These are phyloP conservation scores for Venustoraphidia nigricollis DNA, from an alignment of 2,888 invertebrate genomes.

Conservation along the genomic window DNA sequence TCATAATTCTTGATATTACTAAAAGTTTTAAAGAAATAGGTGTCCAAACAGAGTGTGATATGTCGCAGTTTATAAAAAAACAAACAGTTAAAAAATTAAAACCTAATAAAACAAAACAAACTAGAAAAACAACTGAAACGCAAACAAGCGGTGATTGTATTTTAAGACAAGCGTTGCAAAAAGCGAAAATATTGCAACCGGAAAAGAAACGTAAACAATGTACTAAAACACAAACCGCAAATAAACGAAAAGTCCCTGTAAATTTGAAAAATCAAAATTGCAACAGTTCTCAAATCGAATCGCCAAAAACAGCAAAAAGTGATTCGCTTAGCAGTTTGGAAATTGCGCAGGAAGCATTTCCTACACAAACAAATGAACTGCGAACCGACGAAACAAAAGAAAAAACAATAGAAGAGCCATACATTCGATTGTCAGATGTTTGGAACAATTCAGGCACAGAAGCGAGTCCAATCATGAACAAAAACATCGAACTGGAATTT, in stretches of 20 bases:
- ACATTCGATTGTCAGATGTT: slow-evolving; percentile 22
- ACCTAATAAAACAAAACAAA: too few species aligned
- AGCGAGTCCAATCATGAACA: slow-evolving; percentile 20
- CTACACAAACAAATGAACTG: neutral
- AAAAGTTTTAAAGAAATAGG: neutral
- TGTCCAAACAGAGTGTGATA: slow-evolving; percentile 1
- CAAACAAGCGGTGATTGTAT: slow-evolving; percentile 26
- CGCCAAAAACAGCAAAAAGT: neutral
- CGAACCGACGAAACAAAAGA: neutral
- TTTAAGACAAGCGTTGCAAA: slow-evolving; percentile 14
- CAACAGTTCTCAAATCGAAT: slow-evolving; percentile 18
- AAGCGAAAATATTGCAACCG: slow-evolving; percentile 12
- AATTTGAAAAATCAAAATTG: slow-evolving; percentile 20
- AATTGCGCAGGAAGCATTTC: neutral
- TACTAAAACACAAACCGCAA: slow-evolving; percentile 12
- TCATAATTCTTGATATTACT: too few species aligned
- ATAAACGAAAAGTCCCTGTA: slow-evolving; percentile 17
- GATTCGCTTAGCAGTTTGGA: neutral
- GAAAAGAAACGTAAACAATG: slow-evolving; percentile 13
- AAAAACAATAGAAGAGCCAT: neutral
- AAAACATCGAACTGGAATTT: slow-evolving; percentile 17
- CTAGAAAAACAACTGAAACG: slow-evolving; percentile 21
- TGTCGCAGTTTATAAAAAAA: slow-evolving; percentile 2
- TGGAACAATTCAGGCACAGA: slow-evolving; percentile 26
- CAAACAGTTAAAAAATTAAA: neutral